A percentile compares a stretch with the other conserved stretches of the same genome.
Conservation (phyloP, 2,113 vertebrate species). For the Datnioides undecimradiatus region DNA sequence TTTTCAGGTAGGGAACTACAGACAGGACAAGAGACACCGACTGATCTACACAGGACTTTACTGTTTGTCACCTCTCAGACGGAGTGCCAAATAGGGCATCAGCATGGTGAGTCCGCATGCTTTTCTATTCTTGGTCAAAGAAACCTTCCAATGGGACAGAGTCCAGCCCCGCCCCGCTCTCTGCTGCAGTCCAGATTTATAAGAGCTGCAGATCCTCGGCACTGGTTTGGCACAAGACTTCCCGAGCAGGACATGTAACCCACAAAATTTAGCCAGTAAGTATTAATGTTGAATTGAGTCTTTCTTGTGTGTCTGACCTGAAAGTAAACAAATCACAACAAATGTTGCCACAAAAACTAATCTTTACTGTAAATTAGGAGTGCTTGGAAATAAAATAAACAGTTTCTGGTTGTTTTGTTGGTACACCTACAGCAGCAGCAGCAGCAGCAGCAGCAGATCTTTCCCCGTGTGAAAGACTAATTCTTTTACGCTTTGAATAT, state of each 20-base stretch:
- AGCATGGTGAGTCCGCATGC: slow-evolving; percentile 7
- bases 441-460: slow-evolving; percentile 49
- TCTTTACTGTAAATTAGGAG: slow-evolving; percentile 67
- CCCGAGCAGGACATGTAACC: slow-evolving; percentile 81
- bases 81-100: slow-evolving; percentile 74
- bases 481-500: slow-evolving; percentile 85
- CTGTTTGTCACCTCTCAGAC: slow-evolving; percentile 24
- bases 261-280: slow-evolving; percentile 85
- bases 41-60: not conserved
- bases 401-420: slow-evolving; percentile 76
- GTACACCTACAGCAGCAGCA: slow-evolving; percentile 71
- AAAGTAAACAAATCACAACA: slow-evolving; percentile 85
- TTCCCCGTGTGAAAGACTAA: slow-evolving; percentile 80
- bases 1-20: not conserved
- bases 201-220: slow-evolving; percentile 71
- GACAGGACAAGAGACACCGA: not conserved
- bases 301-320: slow-evolving; percentile 83
- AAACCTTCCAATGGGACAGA: slow-evolving; percentile 24
- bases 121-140: slow-evolving; percentile 67
- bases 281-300: slow-evolving; percentile 83
- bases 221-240: slow-evolving; percentile 84
- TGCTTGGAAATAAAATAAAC: slow-evolving; percentile 76
- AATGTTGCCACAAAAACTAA: slow-evolving; percentile 77
- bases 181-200: slow-evolving; percentile 61
- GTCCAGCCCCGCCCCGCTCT: slow-evolving; percentile 43